phyloP scores from a whole-genome alignment of 1,140 invertebrate species.

The Asobara japonica region DNA sequence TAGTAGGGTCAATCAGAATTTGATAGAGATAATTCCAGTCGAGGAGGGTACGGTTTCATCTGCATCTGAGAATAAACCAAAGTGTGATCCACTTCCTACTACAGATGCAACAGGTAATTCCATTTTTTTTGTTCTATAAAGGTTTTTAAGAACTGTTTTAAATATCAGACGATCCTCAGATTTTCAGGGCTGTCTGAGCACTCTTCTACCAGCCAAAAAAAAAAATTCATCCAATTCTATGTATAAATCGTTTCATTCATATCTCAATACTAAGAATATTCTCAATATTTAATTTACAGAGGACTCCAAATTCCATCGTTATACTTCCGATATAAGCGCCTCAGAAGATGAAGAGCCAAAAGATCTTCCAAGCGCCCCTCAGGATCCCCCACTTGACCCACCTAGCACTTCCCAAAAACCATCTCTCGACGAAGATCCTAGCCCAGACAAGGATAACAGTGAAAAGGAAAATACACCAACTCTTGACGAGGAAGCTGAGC shows the following conservation, averaged over 20 bases:
- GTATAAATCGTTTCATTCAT: neutral
- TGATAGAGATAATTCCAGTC: slow-evolving; percentile 62
- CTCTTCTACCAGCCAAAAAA: no score
- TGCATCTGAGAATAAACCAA: slow-evolving; percentile 23
- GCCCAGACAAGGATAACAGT: slow-evolving; percentile 36
- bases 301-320: slow-evolving; percentile 58
- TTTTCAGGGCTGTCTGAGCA: no score
- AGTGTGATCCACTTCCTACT: slow-evolving; percentile 22
- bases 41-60: slow-evolving; percentile 42
- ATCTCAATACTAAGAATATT: neutral
- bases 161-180: neutral
- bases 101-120: slow-evolving; percentile 26
- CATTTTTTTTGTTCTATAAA: slow-evolving; percentile 29
- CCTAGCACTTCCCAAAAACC: slow-evolving; percentile 32
- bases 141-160: neutral
- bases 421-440: slow-evolving; percentile 27
- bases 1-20: slow-evolving; percentile 54
- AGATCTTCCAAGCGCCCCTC: slow-evolving; percentile 30
- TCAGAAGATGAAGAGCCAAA: slow-evolving; percentile 58
- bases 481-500: slow-evolving; percentile 40
- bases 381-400: no score
- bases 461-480: slow-evolving; percentile 32
- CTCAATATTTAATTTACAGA: slow-evolving; percentile 34
- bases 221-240: neutral
- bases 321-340: slow-evolving; percentile 51